Conservation (phyloP, 2,888 invertebrate genomes). For the Cerastis leucographa region DNA sequence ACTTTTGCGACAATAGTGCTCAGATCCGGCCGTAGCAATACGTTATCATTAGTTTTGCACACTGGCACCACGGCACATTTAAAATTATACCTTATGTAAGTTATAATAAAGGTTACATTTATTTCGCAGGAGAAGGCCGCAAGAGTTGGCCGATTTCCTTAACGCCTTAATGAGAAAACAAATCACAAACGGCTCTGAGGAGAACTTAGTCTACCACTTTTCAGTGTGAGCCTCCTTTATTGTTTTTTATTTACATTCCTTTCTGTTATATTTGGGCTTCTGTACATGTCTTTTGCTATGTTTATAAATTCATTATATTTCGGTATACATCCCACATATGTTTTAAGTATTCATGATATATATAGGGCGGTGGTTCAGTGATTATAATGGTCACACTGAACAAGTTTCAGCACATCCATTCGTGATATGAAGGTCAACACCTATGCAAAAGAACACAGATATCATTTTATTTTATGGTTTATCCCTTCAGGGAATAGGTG, state of each 20-base stretch:
- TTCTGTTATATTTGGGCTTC: slow-evolving; percentile 67
- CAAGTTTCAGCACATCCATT: background rate
- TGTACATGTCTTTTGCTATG: slow-evolving; percentile 66
- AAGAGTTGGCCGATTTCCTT: slow-evolving; percentile 89
- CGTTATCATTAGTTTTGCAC: slow-evolving; percentile 24
- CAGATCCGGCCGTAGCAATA: slow-evolving; percentile 18
- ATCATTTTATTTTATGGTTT: too few species aligned
- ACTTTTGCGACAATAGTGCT: background rate
- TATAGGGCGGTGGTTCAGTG: slow-evolving; percentile 17
- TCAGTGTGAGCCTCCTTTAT: slow-evolving; percentile 89
- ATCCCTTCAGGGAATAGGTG: background rate
- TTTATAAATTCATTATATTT: slow-evolving; percentile 5
- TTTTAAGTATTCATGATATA: background rate
- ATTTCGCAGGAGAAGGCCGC: slow-evolving; percentile 90
- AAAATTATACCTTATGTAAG: slow-evolving; percentile 19
- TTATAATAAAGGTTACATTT: slow-evolving; percentile 75
- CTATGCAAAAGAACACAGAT: background rate
- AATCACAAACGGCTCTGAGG: slow-evolving; percentile 79
- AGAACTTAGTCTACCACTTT: slow-evolving; percentile 91
- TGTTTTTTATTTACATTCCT: slow-evolving; percentile 79
- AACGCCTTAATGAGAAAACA: slow-evolving; percentile 88
- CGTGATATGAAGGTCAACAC: background rate
- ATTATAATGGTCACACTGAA: background rate
- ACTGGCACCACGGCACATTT: slow-evolving; percentile 29
- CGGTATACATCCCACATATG: background rate